Percentiles rank a stretch among this genome's conserved stretches.
Evolutionary conservation across 2,113 vertebrate genomes (phyloP).

Genomic region (Anhinga anhinga): DNA sequence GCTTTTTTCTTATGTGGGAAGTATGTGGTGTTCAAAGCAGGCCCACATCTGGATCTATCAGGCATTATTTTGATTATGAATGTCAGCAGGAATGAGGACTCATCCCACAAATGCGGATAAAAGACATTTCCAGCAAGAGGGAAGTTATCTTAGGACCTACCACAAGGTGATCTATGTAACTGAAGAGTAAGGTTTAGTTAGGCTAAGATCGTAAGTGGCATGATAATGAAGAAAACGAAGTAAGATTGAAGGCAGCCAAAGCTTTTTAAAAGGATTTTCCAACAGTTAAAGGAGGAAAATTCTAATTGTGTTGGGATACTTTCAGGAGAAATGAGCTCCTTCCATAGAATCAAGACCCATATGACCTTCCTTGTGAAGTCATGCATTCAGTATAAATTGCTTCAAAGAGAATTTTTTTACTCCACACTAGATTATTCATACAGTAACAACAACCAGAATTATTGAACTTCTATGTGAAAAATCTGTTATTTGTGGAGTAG

Average conservation of each 20-base stretch:
- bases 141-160: background rate
- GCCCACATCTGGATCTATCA: background rate
- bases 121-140: background rate
- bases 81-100: background rate
- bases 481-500: background rate
- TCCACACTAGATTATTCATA: background rate
- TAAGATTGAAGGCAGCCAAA: background rate
- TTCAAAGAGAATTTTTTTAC: background rate
- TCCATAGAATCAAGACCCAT: background rate
- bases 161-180: background rate
- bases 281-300: background rate
- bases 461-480: conserved; percentile 9
- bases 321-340: background rate
- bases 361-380: background rate
- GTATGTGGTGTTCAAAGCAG: background rate
- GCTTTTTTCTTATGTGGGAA: background rate
- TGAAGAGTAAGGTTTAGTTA: background rate
- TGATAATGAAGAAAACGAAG: background rate
- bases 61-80: background rate
- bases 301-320: background rate
- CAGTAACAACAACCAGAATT: background rate
- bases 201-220: background rate
- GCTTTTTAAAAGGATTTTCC: background rate
- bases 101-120: background rate
- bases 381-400: background rate